These are phyloP conservation scores for Leptodirus hochenwartii DNA, from an alignment of 2,888 invertebrate species.

Conservation along the genomic window DNA sequence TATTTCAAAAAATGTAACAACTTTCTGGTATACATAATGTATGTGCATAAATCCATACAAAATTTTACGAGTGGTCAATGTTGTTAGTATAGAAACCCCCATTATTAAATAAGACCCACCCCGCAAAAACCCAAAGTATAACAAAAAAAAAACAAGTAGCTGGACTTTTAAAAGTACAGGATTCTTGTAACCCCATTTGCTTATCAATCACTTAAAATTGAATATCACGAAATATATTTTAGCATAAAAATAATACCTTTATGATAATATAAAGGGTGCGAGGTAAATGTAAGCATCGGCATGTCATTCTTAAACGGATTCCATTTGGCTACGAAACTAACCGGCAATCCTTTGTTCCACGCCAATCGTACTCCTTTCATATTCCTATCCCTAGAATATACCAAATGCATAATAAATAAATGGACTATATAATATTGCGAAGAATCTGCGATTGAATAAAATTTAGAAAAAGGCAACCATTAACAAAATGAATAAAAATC, in stretches of 20 bases:
- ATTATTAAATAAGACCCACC: too few relatives aligned
- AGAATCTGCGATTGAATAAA: not conserved
- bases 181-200: too few relatives aligned
- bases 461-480: not conserved
- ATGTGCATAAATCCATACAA: too few relatives aligned
- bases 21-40: too few relatives aligned
- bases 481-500: too few relatives aligned
- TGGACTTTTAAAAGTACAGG: too few relatives aligned
- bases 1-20: too few relatives aligned
- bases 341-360: conserved; percentile 57
- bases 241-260: too few relatives aligned
- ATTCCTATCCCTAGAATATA: conserved; percentile 43
- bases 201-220: too few relatives aligned
- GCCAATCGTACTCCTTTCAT: conserved; percentile 55
- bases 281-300: conserved; percentile 60
- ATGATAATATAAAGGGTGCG: conserved; percentile 61
- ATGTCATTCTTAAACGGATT: conserved; percentile 68
- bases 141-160: conserved; percentile 2
- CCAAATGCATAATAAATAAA: not conserved
- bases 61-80: too few relatives aligned
- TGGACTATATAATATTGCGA: not conserved
- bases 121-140: not conserved
- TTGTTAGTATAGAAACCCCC: too few relatives aligned
- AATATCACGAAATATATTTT: too few relatives aligned
- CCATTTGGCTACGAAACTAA: conserved; percentile 56